These are phyloP conservation scores for Alauda arvensis DNA, from an alignment of 2,797 vertebrate genomes.

Conservation along the genomic window DNA sequence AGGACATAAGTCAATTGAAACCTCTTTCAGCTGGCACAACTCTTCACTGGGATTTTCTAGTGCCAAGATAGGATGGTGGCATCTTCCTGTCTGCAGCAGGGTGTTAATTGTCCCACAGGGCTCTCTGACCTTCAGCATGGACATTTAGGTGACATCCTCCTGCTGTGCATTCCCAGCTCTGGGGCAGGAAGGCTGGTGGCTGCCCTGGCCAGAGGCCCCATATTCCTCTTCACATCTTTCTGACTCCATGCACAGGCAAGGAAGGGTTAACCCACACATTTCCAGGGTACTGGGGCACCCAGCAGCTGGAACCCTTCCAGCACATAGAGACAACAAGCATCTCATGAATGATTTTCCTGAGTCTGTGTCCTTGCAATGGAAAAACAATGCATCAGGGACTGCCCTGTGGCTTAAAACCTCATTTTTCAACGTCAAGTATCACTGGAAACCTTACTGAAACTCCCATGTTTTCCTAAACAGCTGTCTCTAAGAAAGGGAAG, in stretches of 20 bases:
- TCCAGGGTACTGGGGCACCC: conserved; percentile 9
- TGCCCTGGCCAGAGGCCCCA: accelerated
- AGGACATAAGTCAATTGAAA: neutral
- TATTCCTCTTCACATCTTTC: neutral
- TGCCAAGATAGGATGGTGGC: neutral
- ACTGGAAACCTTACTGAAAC: conserved; percentile 43
- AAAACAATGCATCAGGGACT: conserved; percentile 21
- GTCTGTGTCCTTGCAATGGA: conserved; percentile 35
- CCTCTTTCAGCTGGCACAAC: neutral
- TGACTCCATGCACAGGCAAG: conserved; percentile 31
- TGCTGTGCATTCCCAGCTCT: neutral
- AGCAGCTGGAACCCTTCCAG: conserved; percentile 32
- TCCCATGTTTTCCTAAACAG: neutral
- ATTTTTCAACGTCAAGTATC: conserved; percentile 47
- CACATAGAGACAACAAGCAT: neutral
- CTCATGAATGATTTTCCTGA: conserved; percentile 8
- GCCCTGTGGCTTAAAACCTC: conserved; percentile 23
- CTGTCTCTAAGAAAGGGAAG: neutral
- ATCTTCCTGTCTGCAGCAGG: neutral
- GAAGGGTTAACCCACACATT: conserved; percentile 49
- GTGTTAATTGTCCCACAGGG: neutral
- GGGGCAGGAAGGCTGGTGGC: neutral
- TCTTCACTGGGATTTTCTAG: neutral
- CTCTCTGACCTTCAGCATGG: neutral
- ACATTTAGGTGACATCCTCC: neutral